phyloP scores from a whole-genome alignment of 2,888 invertebrate species.

The Coremacera marginata region DNA sequence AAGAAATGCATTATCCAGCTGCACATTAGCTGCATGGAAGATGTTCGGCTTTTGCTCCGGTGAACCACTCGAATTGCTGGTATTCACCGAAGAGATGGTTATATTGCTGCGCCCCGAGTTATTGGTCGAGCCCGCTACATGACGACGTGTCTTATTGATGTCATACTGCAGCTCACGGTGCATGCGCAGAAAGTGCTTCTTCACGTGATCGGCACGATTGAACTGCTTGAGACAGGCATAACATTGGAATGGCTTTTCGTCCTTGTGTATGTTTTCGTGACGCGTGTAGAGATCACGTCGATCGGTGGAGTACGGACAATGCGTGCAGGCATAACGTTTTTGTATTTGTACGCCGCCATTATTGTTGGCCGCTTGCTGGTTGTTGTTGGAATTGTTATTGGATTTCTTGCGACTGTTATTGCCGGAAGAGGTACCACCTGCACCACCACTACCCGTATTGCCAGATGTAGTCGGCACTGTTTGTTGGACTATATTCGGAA shows the following conservation, averaged over 20 bases:
- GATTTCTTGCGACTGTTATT: conserved; percentile 58
- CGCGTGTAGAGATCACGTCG: conserved; percentile 90
- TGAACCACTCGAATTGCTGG: conserved; percentile 60
- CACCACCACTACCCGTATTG: conserved; percentile 40
- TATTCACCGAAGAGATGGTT: conserved; percentile 62
- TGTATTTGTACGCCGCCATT: conserved; percentile 66
- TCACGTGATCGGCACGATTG: conserved; percentile 93
- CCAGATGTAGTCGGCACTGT: conserved; percentile 58
- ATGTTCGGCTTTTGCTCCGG: conserved; percentile 61
- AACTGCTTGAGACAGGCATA: conserved; percentile 93
- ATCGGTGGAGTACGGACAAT: conserved; percentile 93
- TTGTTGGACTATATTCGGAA: conserved; percentile 49
- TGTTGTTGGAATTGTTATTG: conserved; percentile 49
- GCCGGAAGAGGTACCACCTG: conserved; percentile 45
- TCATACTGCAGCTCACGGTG: conserved; percentile 92
- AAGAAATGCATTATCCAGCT: conserved; percentile 64
- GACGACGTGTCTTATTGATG: conserved; percentile 81
- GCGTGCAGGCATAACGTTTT: conserved; percentile 87
- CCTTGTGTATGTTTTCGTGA: conserved; percentile 93
- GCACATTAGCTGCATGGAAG: conserved; percentile 59
- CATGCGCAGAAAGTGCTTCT: conserved; percentile 93
- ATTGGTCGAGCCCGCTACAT: conserved; percentile 64
- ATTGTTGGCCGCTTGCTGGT: conserved; percentile 48
- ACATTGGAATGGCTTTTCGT: conserved; percentile 94
- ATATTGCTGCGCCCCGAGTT: conserved; percentile 70